Evolutionary conservation across 2,797 vertebrate genomes (phyloP).

Genomic region (Lutra lutra): DNA sequence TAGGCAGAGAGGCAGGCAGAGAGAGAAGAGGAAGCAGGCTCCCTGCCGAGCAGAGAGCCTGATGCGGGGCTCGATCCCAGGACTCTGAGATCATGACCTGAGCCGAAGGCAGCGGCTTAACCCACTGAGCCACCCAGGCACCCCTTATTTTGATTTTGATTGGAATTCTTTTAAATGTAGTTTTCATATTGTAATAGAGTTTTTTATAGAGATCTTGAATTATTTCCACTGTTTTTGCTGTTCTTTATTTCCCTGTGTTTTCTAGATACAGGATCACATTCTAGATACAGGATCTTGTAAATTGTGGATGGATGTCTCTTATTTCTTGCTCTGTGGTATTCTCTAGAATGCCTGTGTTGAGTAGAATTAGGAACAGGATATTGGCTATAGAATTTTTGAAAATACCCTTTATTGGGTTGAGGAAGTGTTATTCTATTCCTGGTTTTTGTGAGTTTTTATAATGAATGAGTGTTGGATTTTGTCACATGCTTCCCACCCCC

Average conservation of each 20-base stretch:
- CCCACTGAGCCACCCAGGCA: no score
- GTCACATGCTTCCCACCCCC: background rate
- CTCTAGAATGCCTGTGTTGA: background rate
- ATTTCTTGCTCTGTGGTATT: background rate
- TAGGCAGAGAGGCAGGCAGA: no score
- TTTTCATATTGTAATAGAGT: background rate
- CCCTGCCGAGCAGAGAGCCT: no score
- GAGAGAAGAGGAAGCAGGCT: no score
- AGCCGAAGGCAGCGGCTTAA: no score
- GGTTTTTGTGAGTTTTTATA: background rate
- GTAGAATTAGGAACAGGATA: background rate
- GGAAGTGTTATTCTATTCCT: background rate
- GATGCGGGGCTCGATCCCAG: no score
- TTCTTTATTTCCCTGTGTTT: background rate
- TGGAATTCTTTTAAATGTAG: background rate
- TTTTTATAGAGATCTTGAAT: background rate
- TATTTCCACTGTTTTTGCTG: background rate
- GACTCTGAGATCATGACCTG: no score
- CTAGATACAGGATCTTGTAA: background rate
- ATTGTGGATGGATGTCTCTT: background rate
- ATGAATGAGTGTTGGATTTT: background rate
- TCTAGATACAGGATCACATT: background rate
- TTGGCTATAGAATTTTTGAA: background rate
- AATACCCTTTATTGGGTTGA: background rate
- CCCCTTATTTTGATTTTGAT: background rate